These are phyloP conservation scores for Nothoprocta perdicaria DNA, from an alignment of 2,113 vertebrate species.

Conservation along the genomic window DNA sequence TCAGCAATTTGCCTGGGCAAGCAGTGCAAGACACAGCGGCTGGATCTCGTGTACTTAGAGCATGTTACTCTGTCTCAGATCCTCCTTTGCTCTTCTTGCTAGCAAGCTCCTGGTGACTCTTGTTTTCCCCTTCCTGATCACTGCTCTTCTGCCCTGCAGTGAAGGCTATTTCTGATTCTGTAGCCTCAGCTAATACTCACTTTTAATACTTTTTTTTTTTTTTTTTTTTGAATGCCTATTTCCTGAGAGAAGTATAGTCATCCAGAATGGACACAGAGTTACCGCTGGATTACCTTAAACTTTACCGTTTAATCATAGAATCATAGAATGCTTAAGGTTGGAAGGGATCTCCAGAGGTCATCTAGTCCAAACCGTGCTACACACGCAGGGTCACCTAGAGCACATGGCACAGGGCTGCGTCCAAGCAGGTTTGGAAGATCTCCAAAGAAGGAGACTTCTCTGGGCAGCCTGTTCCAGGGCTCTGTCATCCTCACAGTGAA, in stretches of 20 bases:
- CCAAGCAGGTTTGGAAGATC: no score
- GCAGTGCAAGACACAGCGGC: background rate
- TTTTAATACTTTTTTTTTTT: background rate
- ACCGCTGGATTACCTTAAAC: background rate
- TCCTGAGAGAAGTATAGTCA: background rate
- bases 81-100: background rate
- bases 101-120: background rate
- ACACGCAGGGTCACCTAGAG: no score
- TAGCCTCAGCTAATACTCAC: background rate
- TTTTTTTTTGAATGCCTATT: accelerated
- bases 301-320: background rate
- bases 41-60: background rate
- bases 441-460: no score
- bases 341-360: no score
- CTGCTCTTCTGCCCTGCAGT: background rate
- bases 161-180: background rate
- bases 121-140: background rate
- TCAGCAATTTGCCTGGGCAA: background rate
- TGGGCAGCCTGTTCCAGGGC: no score
- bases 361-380: no score
- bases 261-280: background rate
- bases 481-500: no score
- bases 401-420: no score
- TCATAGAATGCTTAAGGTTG: no score
- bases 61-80: background rate